phyloP scores from a whole-genome alignment of 2,113 vertebrate species.

The Lonchura striata region DNA sequence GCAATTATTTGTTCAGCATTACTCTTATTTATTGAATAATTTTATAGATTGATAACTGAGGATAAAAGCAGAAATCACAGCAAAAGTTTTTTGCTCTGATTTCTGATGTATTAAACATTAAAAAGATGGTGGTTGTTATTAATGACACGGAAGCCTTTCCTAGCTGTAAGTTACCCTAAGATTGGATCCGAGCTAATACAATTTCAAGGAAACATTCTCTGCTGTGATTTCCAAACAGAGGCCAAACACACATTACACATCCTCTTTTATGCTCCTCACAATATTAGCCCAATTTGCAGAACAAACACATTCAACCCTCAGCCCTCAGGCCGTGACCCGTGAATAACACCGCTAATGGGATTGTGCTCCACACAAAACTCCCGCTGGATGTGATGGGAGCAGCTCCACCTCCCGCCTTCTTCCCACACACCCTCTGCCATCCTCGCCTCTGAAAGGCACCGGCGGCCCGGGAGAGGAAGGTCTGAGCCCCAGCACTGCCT shows the following conservation, averaged over 20 bases:
- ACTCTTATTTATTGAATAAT: neutral
- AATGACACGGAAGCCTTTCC: neutral
- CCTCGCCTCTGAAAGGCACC: neutral
- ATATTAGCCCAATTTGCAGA: conserved; percentile 1
- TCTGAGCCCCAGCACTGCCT: neutral
- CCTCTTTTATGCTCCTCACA: neutral
- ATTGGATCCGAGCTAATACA: neutral
- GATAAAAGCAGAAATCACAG: neutral
- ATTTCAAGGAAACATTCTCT: neutral
- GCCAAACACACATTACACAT: neutral
- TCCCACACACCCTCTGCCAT: neutral
- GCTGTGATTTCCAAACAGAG: neutral
- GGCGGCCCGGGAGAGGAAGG: rapidly evolving
- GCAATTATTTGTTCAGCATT: neutral
- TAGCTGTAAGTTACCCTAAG: neutral
- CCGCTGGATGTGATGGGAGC: neutral
- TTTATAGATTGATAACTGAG: neutral
- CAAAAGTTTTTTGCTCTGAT: neutral
- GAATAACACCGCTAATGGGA: neutral
- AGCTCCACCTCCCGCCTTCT: rapidly evolving
- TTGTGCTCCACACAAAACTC: neutral
- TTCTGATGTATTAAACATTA: neutral
- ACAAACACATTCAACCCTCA: neutral
- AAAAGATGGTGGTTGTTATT: neutral
- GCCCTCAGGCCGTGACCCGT: neutral